A percentile compares a stretch with the other conserved stretches of the same genome.
These are phyloP conservation scores for Poeciliopsis turrubarensis DNA, from an alignment of 2,113 vertebrate species.

Conservation along the genomic window DNA sequence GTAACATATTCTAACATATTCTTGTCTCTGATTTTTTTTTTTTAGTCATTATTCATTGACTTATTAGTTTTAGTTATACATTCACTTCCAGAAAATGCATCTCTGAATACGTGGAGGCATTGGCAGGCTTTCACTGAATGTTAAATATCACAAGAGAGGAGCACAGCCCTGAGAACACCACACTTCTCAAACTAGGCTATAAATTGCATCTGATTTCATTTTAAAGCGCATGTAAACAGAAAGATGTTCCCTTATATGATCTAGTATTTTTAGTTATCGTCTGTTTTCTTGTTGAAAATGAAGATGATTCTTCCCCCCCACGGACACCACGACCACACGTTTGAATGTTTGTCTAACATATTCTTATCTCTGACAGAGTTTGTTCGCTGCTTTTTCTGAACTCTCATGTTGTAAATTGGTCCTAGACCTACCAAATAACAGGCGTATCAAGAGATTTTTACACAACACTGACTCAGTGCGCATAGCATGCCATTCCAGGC, in stretches of 20 bases:
- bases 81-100: background rate
- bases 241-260: background rate
- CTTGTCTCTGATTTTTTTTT: no score
- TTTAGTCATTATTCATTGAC: no score
- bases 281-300: background rate
- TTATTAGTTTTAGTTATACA: background rate
- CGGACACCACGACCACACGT: background rate
- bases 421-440: constrained; percentile 49
- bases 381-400: constrained; percentile 21
- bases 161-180: no score
- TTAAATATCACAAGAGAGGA: background rate
- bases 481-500: constrained; percentile 35
- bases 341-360: constrained; percentile 1
- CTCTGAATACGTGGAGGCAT: background rate
- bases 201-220: background rate
- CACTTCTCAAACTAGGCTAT: background rate
- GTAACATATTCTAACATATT: no score
- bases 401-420: constrained; percentile 48
- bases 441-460: constrained; percentile 42
- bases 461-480: constrained; percentile 44
- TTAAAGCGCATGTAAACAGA: background rate
- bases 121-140: background rate
- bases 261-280: background rate
- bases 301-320: background rate
- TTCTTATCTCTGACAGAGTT: constrained; percentile 6